Base-by-base conservation (phyloP, 2,888 invertebrate genomes). In the Dyspetes luteomarginatus region DNA sequence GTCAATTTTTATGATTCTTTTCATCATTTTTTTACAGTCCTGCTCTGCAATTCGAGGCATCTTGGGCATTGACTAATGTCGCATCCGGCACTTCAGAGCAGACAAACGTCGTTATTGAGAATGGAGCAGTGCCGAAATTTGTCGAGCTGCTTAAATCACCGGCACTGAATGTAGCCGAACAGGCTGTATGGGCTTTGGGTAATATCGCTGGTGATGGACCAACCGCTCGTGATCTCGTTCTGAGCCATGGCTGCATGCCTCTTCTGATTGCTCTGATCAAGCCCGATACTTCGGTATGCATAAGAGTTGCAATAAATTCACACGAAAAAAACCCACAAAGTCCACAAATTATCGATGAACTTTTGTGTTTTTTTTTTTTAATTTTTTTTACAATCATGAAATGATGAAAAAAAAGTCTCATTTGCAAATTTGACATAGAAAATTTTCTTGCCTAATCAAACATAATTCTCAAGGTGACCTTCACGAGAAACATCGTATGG, bases 21-120 rank as follows among this genome's bases (percentile, higher is more conserved):
- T 9, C n/a, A n/a, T n/a, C n/a, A n/a, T n/a, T 24, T 58, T 52
- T 3, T 58, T 0, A 0, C 15, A 97, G 97, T 84, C 92, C 95
- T 0, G 93, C 95, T 64, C 93, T 97, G 0, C 97, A 99, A 91
- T 99, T 99, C 93, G 99, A 99, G 93, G 96, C 98, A 0, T 96
- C 98, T 0, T 99, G 99, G 99, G 98, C 98, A 0, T 93, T 99
- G 73, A 99, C 99, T 26, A 99, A 99, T 90, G 97, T 99, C 69
- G 99, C 99, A 0, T 98, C 98, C 0, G 99, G 99, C 5, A 97
- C 97, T 0, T 95, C 97, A 0, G 96, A 96, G 0, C 98, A 99
- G 91, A 99, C 99, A 0, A 94, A 95, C 85, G 95, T 96, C 17
- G 98, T 99, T 0, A 95, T 99, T 0, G 93, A 96, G 90, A 94